Evolutionary conservation across 1,140 invertebrate species (phyloP).

Genomic region (Zaprionus nigranus): DNA sequence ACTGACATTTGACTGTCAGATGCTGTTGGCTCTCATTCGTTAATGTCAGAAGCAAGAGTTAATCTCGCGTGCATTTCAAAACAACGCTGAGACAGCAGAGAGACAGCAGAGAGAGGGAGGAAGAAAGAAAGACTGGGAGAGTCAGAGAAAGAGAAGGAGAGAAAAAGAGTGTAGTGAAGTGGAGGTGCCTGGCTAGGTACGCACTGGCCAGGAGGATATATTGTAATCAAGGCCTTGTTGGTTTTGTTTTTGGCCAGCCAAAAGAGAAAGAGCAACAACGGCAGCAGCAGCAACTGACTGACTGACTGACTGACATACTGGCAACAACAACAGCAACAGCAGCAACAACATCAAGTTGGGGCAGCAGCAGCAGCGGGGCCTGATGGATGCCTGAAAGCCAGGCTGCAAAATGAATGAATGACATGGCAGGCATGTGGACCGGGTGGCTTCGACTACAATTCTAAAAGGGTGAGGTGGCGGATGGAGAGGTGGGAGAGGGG

Average conservation of each 20-base stretch:
- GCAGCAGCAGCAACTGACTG: slow-evolving; percentile 49
- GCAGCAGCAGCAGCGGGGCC: slow-evolving; percentile 41
- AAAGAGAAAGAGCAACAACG: slow-evolving; percentile 42
- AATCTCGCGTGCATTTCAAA: slow-evolving; percentile 81
- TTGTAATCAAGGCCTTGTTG: slow-evolving; percentile 70
- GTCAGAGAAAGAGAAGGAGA: not conserved
- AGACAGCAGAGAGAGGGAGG: not conserved
- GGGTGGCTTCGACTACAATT: slow-evolving; percentile 42
- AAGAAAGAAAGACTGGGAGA: not conserved
- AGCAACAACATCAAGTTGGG: slow-evolving; percentile 34
- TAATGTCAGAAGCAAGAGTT: slow-evolving; percentile 80
- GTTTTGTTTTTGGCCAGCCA: slow-evolving; percentile 37
- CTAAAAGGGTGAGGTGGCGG: not conserved
- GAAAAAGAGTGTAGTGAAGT: not conserved
- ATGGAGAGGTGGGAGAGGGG: not conserved
- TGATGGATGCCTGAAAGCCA: slow-evolving; percentile 78
- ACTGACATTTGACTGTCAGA: slow-evolving; percentile 82
- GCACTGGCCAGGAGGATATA: slow-evolving; percentile 63
- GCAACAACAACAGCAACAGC: slow-evolving; percentile 45
- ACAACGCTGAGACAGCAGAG: slow-evolving; percentile 52
- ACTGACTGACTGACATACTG: slow-evolving; percentile 70
- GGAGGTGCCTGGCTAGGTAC: slow-evolving; percentile 49
- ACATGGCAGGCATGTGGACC: slow-evolving; percentile 68
- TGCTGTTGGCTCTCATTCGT: slow-evolving; percentile 82
- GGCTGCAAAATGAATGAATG: slow-evolving; percentile 78